Percentiles rank a stretch among this genome's conserved stretches.
Conservation (phyloP, 2,113 vertebrate genomes). For the Vulpes vulpes region DNA sequence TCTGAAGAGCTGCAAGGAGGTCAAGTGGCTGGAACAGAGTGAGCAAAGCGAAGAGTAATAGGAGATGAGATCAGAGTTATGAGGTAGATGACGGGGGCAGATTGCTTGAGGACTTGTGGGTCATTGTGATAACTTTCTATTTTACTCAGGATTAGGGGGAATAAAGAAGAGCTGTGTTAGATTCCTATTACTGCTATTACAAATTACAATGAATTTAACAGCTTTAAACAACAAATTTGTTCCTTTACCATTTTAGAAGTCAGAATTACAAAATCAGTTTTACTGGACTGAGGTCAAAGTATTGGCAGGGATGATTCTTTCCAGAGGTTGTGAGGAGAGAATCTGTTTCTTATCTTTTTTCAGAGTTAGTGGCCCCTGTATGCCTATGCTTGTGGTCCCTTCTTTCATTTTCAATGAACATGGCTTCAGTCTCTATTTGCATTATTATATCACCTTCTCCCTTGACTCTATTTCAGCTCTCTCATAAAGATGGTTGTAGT, state of each 20-base stretch:
- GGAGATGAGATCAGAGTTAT: not conserved
- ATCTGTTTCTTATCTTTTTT: not conserved
- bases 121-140: not conserved
- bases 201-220: no score
- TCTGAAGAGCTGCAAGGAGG: not conserved
- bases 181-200: not conserved
- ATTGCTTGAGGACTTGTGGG: no score
- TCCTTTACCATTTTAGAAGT: not conserved
- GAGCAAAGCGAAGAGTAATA: not conserved
- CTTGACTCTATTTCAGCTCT: not conserved
- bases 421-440: not conserved
- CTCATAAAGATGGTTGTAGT: not conserved
- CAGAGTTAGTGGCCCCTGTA: not conserved
- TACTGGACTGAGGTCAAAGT: not conserved
- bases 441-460: not conserved
- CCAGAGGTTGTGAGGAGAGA: not conserved
- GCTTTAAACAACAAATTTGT: not conserved
- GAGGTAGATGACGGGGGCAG: not conserved
- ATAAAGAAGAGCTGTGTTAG: not conserved
- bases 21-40: not conserved
- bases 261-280: not conserved
- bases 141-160: not conserved
- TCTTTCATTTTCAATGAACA: not conserved
- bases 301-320: not conserved
- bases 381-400: not conserved